Evolutionary conservation across 2,797 vertebrate genomes (phyloP).

Genomic region (Enteromius treurensis): DNA sequence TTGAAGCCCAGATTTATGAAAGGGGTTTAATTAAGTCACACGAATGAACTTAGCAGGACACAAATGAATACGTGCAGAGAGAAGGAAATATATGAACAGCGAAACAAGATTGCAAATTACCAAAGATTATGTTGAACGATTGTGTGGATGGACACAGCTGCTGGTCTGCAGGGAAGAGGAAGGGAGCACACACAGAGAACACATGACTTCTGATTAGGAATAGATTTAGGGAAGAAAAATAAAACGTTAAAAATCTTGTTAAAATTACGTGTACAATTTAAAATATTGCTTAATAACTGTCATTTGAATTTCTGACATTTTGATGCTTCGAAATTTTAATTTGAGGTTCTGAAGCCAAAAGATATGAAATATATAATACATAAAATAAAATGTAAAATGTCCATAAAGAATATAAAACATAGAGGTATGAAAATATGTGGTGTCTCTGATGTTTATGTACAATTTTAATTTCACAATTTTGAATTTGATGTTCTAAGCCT

Average conservation of each 20-base stretch:
- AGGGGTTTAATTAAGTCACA: slow-evolving; percentile 30
- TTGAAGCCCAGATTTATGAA: slow-evolving; percentile 20
- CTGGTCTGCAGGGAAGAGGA: not conserved
- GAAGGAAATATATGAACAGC: slow-evolving; percentile 5
- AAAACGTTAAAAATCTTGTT: too few relatives aligned
- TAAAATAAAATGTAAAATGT: not conserved
- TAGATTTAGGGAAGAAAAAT: not conserved
- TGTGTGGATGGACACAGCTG: slow-evolving; percentile 12
- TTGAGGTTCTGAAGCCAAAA: not conserved
- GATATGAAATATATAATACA: not conserved
- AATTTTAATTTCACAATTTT: not conserved
- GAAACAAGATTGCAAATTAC: slow-evolving; percentile 23
- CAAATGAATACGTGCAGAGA: not conserved
- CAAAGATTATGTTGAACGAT: slow-evolving; percentile 1
- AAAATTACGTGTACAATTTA: not conserved
- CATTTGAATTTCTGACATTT: not conserved
- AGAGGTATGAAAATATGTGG: not conserved
- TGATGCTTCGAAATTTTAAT: not conserved
- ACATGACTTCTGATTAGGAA: not conserved
- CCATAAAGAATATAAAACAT: not conserved
- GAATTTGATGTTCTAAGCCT: not conserved
- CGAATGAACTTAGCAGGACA: slow-evolving; percentile 3
- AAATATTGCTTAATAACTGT: not conserved
- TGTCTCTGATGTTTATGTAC: not conserved
- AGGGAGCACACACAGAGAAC: not conserved